A percentile compares a stretch with the other conserved stretches of the same genome.
phyloP scores from a whole-genome alignment of 2,888 invertebrate species.

The Crematogaster levior region DNA sequence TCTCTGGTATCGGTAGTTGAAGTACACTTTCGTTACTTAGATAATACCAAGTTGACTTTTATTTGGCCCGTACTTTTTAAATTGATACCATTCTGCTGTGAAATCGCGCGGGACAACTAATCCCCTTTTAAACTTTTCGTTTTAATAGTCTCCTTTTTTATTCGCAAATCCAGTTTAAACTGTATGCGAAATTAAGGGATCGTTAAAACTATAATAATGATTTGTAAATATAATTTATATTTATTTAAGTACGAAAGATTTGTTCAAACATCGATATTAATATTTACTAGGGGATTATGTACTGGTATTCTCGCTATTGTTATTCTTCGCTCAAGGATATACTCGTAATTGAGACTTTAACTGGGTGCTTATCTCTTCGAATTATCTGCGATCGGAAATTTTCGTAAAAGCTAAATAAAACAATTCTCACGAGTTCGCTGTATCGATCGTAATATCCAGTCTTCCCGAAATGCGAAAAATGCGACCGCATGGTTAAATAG shows the following conservation, averaged over 20 bases:
- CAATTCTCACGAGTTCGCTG: not conserved
- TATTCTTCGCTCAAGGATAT: not conserved
- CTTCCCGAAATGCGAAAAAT: not conserved
- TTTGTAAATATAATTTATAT: no score
- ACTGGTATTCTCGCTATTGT: not conserved
- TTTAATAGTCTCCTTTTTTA: not conserved
- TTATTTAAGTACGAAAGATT: not conserved
- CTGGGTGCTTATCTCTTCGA: not conserved
- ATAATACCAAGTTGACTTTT: slow-evolving; percentile 68
- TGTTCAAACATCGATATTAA: not conserved
- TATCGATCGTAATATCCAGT: not conserved
- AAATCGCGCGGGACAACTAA: slow-evolving; percentile 32
- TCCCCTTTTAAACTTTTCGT: not conserved
- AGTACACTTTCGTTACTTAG: slow-evolving; percentile 51
- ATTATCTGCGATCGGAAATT: not conserved
- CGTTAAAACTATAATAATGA: not conserved
- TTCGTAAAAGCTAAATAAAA: not conserved
- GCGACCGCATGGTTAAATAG: not conserved
- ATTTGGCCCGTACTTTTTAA: slow-evolving; percentile 64
- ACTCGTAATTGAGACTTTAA: not conserved
- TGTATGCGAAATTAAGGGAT: not conserved
- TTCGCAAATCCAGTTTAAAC: not conserved
- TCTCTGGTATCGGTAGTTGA: not conserved
- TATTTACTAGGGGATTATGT: not conserved
- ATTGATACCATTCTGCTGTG: slow-evolving; percentile 54